phyloP scores from a whole-genome alignment of 2,888 invertebrate species.

The Nemotelus nigrinus region DNA sequence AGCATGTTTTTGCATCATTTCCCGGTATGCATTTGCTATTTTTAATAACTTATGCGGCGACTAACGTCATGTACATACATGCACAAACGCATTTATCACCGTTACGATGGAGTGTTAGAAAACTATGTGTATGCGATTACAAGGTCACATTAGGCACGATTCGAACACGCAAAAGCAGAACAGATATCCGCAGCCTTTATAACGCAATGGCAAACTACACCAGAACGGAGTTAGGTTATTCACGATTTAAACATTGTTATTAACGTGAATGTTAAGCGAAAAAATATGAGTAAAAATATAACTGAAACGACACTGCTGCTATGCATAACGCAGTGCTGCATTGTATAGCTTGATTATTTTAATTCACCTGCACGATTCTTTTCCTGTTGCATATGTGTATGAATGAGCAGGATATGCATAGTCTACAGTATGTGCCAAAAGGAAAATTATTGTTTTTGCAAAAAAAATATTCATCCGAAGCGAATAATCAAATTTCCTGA shows the following conservation, averaged over 20 bases:
- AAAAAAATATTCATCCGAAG: too few species aligned
- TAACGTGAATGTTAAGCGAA: neutral
- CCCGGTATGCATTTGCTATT: neutral
- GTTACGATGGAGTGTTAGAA: slow-evolving; percentile 10
- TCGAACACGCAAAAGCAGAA: slow-evolving; percentile 19
- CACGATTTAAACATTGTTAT: slow-evolving; percentile 25
- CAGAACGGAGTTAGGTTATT: slow-evolving; percentile 7
- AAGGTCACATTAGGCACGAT: slow-evolving; percentile 49
- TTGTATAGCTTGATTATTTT: neutral
- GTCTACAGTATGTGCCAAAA: neutral
- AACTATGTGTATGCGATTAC: slow-evolving; percentile 36
- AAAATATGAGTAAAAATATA: neutral
- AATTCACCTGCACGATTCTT: slow-evolving; percentile 41
- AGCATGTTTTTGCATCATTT: slow-evolving; percentile 22
- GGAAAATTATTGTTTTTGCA: neutral
- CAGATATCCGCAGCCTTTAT: slow-evolving; percentile 43
- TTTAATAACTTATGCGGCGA: slow-evolving; percentile 22
- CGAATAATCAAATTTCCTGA: too few species aligned
- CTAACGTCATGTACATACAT: slow-evolving; percentile 12
- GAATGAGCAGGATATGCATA: neutral
- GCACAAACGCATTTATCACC: slow-evolving; percentile 37
- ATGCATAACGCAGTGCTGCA: neutral
- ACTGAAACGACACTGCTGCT: neutral
- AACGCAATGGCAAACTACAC: neutral
- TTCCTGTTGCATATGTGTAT: slow-evolving; percentile 8